phyloP scores from a whole-genome alignment of 2,888 invertebrate species.

The Synergus itoensis region DNA sequence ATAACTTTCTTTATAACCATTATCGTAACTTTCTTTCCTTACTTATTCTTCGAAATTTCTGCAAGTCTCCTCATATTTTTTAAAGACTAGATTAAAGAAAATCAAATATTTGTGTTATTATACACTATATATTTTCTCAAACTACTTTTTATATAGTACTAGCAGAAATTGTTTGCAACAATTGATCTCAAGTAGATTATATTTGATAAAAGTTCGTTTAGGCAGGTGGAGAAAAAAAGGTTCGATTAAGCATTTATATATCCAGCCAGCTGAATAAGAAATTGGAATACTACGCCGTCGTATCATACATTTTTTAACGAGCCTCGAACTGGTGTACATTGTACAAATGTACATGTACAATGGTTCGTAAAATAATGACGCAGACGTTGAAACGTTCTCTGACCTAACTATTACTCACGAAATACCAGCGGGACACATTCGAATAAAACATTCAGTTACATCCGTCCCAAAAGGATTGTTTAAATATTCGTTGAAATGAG shows the following conservation, averaged over 20 bases:
- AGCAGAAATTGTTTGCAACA: too few species aligned
- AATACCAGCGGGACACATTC: conserved; percentile 8
- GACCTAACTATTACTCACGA: conserved; percentile 13
- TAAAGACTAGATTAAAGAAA: background rate
- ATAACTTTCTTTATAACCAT: background rate
- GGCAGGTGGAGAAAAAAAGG: background rate
- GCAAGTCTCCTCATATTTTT: background rate
- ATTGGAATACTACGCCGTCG: background rate
- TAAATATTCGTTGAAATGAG: conserved; percentile 15
- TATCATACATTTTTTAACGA: background rate
- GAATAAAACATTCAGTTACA: conserved; percentile 27
- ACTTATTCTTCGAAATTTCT: background rate
- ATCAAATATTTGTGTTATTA: too few species aligned
- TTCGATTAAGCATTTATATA: conserved; percentile 3
- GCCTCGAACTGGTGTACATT: background rate
- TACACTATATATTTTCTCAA: too few species aligned
- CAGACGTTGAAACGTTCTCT: conserved; percentile 21
- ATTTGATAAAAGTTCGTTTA: background rate
- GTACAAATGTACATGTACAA: background rate
- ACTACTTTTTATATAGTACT: too few species aligned
- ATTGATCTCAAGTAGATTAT: too few species aligned
- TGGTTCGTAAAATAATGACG: conserved; percentile 17
- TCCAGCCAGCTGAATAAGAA: background rate
- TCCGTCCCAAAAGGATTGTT: conserved; percentile 26
- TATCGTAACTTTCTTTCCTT: background rate